These are phyloP conservation scores for Tridacna crocea DNA, from an alignment of 2,888 invertebrate genomes.

Conservation along the genomic window DNA sequence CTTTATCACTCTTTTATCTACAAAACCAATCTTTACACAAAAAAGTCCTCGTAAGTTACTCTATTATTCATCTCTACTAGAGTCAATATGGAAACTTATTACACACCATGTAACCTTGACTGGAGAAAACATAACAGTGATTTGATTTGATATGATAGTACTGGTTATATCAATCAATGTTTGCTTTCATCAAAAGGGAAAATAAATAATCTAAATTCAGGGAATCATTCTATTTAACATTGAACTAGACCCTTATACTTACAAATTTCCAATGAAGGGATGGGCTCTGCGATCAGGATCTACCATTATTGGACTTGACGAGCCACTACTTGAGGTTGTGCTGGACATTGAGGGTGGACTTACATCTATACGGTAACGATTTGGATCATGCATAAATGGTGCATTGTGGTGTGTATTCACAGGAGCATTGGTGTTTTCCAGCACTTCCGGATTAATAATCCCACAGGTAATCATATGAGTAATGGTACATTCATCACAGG, in stretches of 20 bases:
- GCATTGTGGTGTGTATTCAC: constrained; percentile 64
- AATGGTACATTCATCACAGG: constrained; percentile 84
- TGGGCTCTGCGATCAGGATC: constrained; percentile 66
- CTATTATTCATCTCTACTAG: too few species aligned
- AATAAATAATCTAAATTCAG: too few species aligned
- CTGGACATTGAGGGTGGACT: constrained; percentile 83
- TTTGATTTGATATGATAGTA: too few species aligned
- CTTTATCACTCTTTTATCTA: too few species aligned
- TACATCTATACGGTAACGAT: constrained; percentile 81
- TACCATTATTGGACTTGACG: constrained; percentile 80
- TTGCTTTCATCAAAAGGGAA: too few species aligned
- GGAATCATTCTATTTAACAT: too few species aligned
- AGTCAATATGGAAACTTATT: too few species aligned
- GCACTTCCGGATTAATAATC: constrained; percentile 81
- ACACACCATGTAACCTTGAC: too few species aligned
- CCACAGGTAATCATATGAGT: constrained; percentile 84
- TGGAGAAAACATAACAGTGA: too few species aligned
- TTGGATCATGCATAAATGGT: constrained; percentile 76
- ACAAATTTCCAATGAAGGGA: constrained; percentile 15
- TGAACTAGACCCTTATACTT: neutral
- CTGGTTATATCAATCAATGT: too few species aligned
- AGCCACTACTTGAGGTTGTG: constrained; percentile 81
- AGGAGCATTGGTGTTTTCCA: constrained; percentile 63
- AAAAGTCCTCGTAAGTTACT: too few species aligned
- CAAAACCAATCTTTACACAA: too few species aligned